phyloP scores from a whole-genome alignment of 1,140 invertebrate genomes.

The Psilanteris sp. region DNA sequence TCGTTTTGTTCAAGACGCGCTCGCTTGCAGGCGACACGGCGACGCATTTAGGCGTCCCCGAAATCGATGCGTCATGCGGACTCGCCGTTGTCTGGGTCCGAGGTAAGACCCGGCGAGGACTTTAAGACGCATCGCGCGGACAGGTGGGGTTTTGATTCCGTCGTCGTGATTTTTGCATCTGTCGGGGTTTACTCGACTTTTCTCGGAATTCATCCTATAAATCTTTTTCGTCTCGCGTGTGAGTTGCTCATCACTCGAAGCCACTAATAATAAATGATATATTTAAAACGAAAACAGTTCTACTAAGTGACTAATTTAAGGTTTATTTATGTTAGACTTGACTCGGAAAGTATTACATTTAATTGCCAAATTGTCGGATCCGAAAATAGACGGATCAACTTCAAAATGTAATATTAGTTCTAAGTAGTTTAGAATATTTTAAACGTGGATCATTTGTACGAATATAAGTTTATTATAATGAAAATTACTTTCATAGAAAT shows the following conservation, averaged over 20 bases:
- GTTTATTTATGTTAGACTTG: no score
- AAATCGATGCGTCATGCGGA: constrained; percentile 57
- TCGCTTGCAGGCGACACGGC: constrained; percentile 73
- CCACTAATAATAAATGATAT: not conserved
- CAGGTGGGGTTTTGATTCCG: constrained; percentile 76
- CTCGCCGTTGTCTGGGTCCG: constrained; percentile 37
- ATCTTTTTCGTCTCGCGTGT: constrained; percentile 31
- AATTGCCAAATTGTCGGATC: no score
- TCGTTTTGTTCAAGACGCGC: constrained; percentile 70
- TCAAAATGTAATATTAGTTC: no score
- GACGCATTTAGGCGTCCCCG: constrained; percentile 57
- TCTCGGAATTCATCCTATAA: constrained; percentile 66
- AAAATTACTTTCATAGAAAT: no score
- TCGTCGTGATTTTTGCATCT: constrained; percentile 77
- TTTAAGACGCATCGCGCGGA: constrained; percentile 70
- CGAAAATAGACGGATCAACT: no score
- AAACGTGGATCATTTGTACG: no score
- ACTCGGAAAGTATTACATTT: no score
- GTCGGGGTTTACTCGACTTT: constrained; percentile 72
- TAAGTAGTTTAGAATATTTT: no score
- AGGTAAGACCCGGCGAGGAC: constrained; percentile 4
- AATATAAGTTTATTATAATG: no score
- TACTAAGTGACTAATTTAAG: no score
- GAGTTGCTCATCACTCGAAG: no score
- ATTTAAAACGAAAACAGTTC: no score